Conservation (phyloP, 1,140 invertebrate genomes). For the Amyelois transitella region DNA sequence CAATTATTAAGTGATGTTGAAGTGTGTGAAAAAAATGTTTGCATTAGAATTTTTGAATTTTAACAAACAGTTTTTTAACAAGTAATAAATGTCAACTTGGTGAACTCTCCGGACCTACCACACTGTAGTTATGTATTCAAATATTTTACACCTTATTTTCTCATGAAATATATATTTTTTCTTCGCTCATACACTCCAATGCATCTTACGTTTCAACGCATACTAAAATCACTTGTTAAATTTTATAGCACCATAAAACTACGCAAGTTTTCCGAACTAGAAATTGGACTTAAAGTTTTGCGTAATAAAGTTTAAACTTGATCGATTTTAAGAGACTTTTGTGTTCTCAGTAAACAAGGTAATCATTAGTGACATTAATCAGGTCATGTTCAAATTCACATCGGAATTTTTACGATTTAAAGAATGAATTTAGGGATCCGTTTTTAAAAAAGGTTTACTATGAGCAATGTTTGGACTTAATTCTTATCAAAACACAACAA, state of each 20-base stretch:
- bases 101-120: neutral
- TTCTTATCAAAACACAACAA: too few species aligned
- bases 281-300: neutral
- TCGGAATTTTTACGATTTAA: neutral
- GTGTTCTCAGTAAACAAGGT: constrained; percentile 20
- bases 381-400: constrained; percentile 6
- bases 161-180: neutral
- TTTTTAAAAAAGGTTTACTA: neutral
- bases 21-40: too few species aligned
- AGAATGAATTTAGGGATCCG: neutral
- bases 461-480: too few species aligned
- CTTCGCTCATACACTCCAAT: neutral
- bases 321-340: neutral
- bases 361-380: constrained; percentile 12
- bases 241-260: constrained; percentile 34
- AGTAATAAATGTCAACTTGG: neutral
- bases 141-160: neutral
- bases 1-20: too few species aligned
- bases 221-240: constrained; percentile 25
- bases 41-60: too few species aligned
- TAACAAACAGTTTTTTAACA: neutral
- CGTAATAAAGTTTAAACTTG: constrained; percentile 1
- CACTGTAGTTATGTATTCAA: neutral
- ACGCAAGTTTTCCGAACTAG: neutral
- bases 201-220: constrained; percentile 5